Base-by-base conservation (phyloP, 2,113 vertebrate species). In the Bubo blakistoni region DNA sequence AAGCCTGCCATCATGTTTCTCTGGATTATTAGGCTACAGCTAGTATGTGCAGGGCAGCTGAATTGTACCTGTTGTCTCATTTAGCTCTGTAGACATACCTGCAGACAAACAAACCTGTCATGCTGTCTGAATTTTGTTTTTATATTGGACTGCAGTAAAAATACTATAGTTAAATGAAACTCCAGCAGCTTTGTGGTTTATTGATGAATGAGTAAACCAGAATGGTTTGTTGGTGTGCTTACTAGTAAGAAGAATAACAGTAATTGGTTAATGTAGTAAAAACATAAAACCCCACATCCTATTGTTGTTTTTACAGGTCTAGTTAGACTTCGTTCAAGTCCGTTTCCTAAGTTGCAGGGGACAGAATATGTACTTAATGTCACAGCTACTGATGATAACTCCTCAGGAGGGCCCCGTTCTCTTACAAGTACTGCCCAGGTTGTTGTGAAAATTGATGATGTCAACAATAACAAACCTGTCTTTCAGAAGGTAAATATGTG, bases 391-490 rank as follows among this genome's bases (percentile, higher is more conserved):
- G 99, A 99, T 86, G 98, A 99, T 95, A 99, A 99, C 0, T 92
- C 98, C 42, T 99, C 99, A 13, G 98, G 98, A 78, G 99, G 99
- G 51, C 98, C 98, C 16, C 97, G 80, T 92, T 97, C 98, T n/a
- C 97, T 99, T 78, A 98, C 98, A 11, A 97, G 98, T 87, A 98
- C 97, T 5, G 98, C 98, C 16, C 98, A 98, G 93, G 98, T 99
- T 81, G 92, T 99, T 38, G 98, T 99, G 78, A 98, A 98, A 87
- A 97, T 99, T 59, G 98, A 99, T 58, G 98, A 99, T 44, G 98
- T 99, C 90, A 99, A 99, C 97, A 99, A 99, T 95, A 99, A 99
- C 98, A 99, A 99, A 91, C 99, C 99, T 34, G 94, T 99, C 61
- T 99, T 99, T 96, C 98, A 98, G 91, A 98, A 99, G 98, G 99